These are phyloP conservation scores for Leptinotarsa tumamoca DNA, from an alignment of 2,888 invertebrate genomes.

Conservation along the genomic window DNA sequence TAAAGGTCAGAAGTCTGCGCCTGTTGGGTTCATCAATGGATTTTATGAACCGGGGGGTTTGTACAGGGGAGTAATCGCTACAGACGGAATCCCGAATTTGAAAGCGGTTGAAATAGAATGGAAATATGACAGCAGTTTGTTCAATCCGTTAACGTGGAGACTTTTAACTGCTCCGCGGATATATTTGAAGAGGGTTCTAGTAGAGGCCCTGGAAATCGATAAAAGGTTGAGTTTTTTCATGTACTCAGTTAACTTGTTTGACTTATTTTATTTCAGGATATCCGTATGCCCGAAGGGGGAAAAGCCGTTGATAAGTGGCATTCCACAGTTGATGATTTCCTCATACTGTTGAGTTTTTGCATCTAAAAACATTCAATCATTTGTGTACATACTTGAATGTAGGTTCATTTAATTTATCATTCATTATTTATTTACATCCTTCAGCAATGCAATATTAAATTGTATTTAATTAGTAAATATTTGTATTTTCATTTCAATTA, in stretches of 20 bases:
- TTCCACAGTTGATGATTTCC: constrained; percentile 68
- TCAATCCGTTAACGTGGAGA: constrained; percentile 89
- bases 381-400: not conserved
- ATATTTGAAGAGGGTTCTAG: constrained; percentile 77
- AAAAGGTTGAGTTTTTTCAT: constrained; percentile 68
- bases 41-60: constrained; percentile 80
- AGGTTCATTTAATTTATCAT: not conserved
- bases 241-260: too few species aligned
- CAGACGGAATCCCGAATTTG: constrained; percentile 76
- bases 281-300: constrained; percentile 77
- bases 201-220: constrained; percentile 80
- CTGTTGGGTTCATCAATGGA: constrained; percentile 59
- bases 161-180: constrained; percentile 80
- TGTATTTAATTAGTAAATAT: constrained; percentile 16
- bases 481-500: not conserved
- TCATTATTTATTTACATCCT: constrained; percentile 40
- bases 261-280: constrained; percentile 68
- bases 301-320: constrained; percentile 76
- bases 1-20: constrained; percentile 56
- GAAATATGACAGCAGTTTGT: constrained; percentile 81
- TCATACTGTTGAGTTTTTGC: constrained; percentile 58
- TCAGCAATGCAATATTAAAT: constrained; percentile 40
- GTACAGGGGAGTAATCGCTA: constrained; percentile 77
- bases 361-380: not conserved
- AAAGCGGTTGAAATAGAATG: constrained; percentile 79